A percentile compares a stretch with the other conserved stretches of the same genome.
phyloP scores from a whole-genome alignment of 35 echinoderm and acorn worm species.

The Heliocidaris tuberculata region DNA sequence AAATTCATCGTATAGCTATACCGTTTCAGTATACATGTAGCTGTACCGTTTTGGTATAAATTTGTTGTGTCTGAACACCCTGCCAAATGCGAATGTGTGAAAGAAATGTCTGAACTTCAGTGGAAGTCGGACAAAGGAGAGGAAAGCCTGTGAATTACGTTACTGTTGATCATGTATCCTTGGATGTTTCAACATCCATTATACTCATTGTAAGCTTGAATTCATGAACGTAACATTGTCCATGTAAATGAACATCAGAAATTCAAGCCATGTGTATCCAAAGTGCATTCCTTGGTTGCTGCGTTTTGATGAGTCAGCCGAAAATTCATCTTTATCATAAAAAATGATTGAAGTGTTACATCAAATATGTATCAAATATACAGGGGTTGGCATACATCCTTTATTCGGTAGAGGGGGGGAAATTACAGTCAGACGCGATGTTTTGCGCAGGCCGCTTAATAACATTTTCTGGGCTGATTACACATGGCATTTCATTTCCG shows the following conservation, averaged over 20 bases:
- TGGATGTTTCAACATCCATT: background rate
- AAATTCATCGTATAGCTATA: no score
- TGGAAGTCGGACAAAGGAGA: background rate
- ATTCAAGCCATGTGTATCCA: background rate
- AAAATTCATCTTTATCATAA: background rate
- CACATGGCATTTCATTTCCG: conserved; percentile 35
- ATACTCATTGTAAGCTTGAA: background rate
- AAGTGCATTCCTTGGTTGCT: background rate
- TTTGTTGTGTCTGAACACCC: no score
- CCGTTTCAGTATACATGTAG: no score
- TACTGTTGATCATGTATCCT: background rate
- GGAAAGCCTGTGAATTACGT: background rate
- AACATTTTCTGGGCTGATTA: conserved; percentile 42
- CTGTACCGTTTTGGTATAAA: no score
- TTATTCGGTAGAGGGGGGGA: background rate
- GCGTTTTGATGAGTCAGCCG: background rate
- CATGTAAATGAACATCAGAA: no score
- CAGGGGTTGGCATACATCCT: conserved; percentile 22
- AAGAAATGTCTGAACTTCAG: background rate
- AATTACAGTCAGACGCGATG: conserved; percentile 12
- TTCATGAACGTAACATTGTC: no score
- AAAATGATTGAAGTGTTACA: background rate
- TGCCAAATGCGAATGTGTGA: no score
- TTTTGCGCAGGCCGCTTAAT: conserved; percentile 5
- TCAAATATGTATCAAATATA: background rate